A percentile compares a stretch with the other conserved stretches of the same genome.
These are phyloP conservation scores for Neodon shergylaensis DNA, from an alignment of 2,113 vertebrate species.

Conservation along the genomic window DNA sequence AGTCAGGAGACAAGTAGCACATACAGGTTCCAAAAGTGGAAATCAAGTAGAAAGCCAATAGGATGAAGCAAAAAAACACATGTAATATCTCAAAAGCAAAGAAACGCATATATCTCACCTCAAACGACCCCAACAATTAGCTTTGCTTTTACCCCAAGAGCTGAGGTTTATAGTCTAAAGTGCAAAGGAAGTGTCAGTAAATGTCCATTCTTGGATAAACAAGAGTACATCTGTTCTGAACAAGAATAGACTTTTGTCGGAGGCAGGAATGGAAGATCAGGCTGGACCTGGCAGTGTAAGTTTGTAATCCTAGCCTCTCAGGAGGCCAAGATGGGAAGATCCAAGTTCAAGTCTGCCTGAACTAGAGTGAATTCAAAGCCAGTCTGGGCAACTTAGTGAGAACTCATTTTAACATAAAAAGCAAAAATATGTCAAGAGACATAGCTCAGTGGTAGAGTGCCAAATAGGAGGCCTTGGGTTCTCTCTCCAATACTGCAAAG, in stretches of 20 bases:
- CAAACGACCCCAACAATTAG: neutral
- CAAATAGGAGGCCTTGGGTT: neutral
- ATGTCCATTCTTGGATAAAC: neutral
- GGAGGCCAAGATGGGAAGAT: neutral
- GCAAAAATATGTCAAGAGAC: neutral
- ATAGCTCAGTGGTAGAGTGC: neutral
- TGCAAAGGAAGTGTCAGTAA: neutral
- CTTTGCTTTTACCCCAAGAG: too few relatives aligned
- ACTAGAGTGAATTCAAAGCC: too few relatives aligned
- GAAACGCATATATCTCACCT: neutral
- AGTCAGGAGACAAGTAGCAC: neutral
- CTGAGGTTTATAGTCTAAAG: neutral
- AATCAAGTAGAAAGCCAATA: slow-evolving; percentile 6
- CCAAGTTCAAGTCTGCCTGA: neutral
- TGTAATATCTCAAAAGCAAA: neutral
- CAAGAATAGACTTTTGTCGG: neutral
- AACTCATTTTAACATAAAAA: neutral
- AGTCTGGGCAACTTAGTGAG: neutral
- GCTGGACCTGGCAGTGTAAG: neutral
- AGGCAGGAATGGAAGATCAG: neutral
- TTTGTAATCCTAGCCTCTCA: neutral
- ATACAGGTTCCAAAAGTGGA: slow-evolving; percentile 4
- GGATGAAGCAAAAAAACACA: neutral
- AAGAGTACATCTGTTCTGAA: neutral
- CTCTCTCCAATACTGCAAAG: neutral